These are phyloP conservation scores for Pachycephus smyrnensis DNA, from an alignment of 2,888 invertebrate genomes.

Conservation along the genomic window DNA sequence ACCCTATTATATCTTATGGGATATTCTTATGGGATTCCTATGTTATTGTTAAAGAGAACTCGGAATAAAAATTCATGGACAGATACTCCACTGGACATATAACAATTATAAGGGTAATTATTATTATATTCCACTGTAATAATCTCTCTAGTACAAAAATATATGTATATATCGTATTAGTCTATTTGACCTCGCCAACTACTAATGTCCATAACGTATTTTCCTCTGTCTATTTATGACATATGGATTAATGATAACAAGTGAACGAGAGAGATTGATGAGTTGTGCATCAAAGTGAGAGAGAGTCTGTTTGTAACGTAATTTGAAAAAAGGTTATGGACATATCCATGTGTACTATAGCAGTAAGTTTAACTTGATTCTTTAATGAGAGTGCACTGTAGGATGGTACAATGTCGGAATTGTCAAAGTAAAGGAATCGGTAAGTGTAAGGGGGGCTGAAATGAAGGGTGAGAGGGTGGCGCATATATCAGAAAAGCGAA, in stretches of 20 bases:
- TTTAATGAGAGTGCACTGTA: background rate
- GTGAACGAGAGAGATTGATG: too few species aligned
- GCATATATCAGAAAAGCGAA: slow-evolving; percentile 31
- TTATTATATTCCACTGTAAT: background rate
- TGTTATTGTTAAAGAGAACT: background rate
- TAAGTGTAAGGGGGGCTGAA: background rate
- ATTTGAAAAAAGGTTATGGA: too few species aligned
- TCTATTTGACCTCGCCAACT: background rate
- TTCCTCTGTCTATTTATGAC: background rate
- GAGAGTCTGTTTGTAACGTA: background rate
- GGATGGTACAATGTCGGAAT: background rate
- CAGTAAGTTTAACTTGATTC: background rate
- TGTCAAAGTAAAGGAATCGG: background rate
- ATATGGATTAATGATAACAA: background rate
- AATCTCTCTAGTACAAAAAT: background rate
- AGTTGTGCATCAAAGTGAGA: too few species aligned
- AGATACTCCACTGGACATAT: background rate
- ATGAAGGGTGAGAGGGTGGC: background rate
- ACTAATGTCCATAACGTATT: background rate
- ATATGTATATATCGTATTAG: background rate
- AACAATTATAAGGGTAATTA: background rate
- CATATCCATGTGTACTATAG: background rate
- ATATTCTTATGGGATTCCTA: background rate
- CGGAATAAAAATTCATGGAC: background rate
- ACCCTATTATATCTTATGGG: background rate